phyloP scores from a whole-genome alignment of 2,797 vertebrate species.

The Trematomus bernacchii region DNA sequence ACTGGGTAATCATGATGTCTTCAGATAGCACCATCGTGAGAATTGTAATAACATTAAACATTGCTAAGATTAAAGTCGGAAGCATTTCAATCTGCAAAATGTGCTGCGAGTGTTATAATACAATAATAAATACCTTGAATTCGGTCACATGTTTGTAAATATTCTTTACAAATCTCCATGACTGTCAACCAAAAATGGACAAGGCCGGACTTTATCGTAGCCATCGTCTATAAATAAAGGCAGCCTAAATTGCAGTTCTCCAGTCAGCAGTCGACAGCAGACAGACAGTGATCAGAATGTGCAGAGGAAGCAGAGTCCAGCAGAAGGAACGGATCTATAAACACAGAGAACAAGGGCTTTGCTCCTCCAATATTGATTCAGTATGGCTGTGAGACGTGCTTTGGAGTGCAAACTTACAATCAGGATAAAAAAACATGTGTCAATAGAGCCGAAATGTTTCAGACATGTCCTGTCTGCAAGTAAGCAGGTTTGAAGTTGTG shows the following conservation, averaged over 20 bases:
- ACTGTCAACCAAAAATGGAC: conserved; percentile 23
- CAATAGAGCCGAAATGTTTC: conserved; percentile 68
- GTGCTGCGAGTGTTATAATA: too few species aligned
- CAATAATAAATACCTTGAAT: neutral
- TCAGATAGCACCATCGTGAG: neutral
- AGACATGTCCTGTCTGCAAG: conserved; percentile 63
- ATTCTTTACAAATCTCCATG: neutral
- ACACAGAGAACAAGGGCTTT: conserved; percentile 76
- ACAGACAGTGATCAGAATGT: conserved; percentile 77
- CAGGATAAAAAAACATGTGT: conserved; percentile 69
- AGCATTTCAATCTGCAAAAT: neutral
- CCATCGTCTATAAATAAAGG: conserved; percentile 30
- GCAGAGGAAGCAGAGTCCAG: conserved; percentile 78
- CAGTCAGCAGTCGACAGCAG: conserved; percentile 72
- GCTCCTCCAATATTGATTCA: conserved; percentile 82
- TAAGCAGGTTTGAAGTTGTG: conserved; percentile 52
- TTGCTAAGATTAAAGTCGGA: neutral
- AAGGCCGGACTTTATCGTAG: conserved; percentile 13
- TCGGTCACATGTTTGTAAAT: neutral
- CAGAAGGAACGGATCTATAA: conserved; percentile 78
- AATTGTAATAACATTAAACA: neutral
- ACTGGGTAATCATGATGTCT: neutral
- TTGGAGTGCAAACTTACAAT: conserved; percentile 78
- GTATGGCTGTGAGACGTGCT: conserved; percentile 74
- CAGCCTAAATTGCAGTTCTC: conserved; percentile 53